Evolutionary conservation across 2,888 invertebrate genomes (phyloP), one percentile per base, ranked within the genome.

Genomic region (Dilophus febrilis): DNA sequence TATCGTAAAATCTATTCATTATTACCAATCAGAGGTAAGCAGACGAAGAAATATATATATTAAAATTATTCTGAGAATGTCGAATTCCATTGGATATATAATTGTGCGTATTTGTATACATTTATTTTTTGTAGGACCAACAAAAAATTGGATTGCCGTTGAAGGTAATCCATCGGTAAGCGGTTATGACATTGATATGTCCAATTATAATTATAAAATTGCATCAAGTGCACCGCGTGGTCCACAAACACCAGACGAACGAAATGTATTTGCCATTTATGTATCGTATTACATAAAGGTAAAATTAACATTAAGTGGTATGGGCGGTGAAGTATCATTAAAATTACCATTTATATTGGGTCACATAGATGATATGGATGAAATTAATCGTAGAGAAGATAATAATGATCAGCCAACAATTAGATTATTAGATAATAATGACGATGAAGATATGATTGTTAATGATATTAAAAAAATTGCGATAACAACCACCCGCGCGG

Each of bases 261-360:
- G 51, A 45, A 85, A 85, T 59, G 83, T 81, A 1, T 85, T 85
- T 53, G 84, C 85, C 35, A 85, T 86, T 51, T 84, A 84, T 64
- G 84, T 86, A 10, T 82, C 83, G 1, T 86, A 86, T 57, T 85
- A 85, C 57, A 81, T 85, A 17, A 84, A 85, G 70, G 76, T 84
- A 1, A 84, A 83, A 58, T 65, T 83, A 1, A 64, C 77, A 7
- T 68, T 82, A 30, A 81, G 82, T 43, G 73, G 78, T 1, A 78
- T 84, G 68, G 80, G 81, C 1, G 81, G 82, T 10, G 77, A 78
- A 42, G 65, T 83, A 3, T 75, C 78, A 2, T 60, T 82, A 2
- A 83, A 83, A 56, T 61, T 84, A 27, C 83, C 83, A 0, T 84
- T 84, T 55, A 76, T 74, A 0, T 60, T 84, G 16, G 79, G 79